Percentiles rank a stretch among this genome's conserved stretches.
Conservation (phyloP, 2,888 invertebrate species). For the Heliconius hortense region DNA sequence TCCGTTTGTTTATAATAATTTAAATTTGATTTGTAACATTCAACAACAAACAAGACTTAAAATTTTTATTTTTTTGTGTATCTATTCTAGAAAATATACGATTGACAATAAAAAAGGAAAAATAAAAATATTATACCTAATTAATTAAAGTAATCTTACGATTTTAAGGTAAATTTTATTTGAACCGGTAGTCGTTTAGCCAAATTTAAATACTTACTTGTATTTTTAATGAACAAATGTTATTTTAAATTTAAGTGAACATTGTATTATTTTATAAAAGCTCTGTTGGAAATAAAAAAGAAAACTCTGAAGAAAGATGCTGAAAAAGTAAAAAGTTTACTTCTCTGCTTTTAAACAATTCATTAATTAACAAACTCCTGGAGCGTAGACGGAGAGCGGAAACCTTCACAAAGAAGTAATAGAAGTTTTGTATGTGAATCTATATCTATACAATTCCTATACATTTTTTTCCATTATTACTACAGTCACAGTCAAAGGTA, state of each 20-base stretch:
- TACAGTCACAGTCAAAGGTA: no score
- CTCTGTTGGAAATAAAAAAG: neutral
- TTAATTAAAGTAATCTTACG: no score
- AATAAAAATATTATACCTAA: no score
- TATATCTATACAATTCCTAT: no score
- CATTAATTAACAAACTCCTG: conserved; percentile 21
- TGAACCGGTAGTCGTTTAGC: neutral
- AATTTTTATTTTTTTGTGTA: no score
- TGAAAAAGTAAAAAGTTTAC: conserved; percentile 6
- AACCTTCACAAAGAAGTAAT: conserved; percentile 10
- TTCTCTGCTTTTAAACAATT: conserved; percentile 12
- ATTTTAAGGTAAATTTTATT: neutral
- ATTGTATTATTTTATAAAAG: conserved; percentile 4
- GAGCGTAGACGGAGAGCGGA: neutral
- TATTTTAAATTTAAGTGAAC: neutral
- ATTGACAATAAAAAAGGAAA: no score
- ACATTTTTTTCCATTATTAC: no score
- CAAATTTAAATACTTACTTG: neutral
- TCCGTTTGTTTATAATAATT: no score
- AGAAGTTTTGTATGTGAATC: neutral
- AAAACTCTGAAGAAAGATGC: neutral
- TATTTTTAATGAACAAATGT: neutral
- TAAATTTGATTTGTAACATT: no score
- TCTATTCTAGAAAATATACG: no score
- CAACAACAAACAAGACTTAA: no score